Percentiles rank a stretch among this genome's conserved stretches.
Evolutionary conservation across 2,113 vertebrate genomes (phyloP).

Genomic region (Proteles cristata): DNA sequence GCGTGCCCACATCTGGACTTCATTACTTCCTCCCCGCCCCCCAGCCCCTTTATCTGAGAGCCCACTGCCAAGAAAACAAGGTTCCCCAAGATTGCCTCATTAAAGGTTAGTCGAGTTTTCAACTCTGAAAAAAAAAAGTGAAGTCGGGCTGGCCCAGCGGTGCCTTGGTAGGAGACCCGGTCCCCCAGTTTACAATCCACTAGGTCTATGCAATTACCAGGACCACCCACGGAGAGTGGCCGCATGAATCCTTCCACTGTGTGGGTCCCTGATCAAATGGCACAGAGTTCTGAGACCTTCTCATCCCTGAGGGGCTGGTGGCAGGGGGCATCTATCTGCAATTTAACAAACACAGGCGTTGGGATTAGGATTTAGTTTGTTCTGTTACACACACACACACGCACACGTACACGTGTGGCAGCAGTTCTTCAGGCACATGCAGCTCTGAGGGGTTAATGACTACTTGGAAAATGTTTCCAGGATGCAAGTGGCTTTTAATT

Average conservation of each 20-base stretch:
- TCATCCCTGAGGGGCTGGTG: background rate
- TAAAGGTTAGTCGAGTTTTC: conserved; percentile 82
- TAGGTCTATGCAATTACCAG: conserved; percentile 86
- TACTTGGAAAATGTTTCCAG: background rate
- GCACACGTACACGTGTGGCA: no score
- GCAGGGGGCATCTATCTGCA: conserved; percentile 55
- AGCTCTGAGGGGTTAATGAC: background rate
- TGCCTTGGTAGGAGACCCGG: conserved; percentile 75
- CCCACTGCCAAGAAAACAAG: conserved; percentile 81
- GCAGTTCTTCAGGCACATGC: background rate
- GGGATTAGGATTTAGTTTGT: background rate
- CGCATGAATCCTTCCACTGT: conserved; percentile 82
- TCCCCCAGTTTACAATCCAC: conserved; percentile 86
- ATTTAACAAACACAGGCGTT: background rate
- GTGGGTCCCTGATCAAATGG: conserved; percentile 80
- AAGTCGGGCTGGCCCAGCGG: conserved; percentile 78
- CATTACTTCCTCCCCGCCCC: conserved; percentile 79
- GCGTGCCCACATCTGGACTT: conserved; percentile 85
- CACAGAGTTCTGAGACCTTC: conserved; percentile 64
- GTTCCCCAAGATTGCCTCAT: conserved; percentile 82
- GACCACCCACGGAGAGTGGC: conserved; percentile 87
- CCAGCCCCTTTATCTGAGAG: conserved; percentile 78
- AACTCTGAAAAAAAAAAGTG: conserved; percentile 63
- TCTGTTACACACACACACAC: no score
- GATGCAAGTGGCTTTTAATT: background rate